Evolutionary conservation across 2,888 invertebrate species (phyloP).

Genomic region (Brachynemurus nebulosus): DNA sequence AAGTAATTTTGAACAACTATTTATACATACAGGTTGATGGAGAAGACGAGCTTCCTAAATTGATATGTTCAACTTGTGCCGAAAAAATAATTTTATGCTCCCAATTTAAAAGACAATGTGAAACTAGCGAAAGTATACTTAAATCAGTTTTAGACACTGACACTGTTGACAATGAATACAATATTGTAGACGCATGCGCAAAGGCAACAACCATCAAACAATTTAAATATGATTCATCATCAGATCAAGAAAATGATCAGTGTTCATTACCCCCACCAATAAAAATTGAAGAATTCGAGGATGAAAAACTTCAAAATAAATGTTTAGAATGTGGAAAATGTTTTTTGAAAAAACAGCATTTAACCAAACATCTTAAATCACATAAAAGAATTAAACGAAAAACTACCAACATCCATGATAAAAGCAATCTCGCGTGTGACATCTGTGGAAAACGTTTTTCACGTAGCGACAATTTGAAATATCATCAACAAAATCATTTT

Average conservation of each 20-base stretch:
- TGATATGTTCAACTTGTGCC: constrained; percentile 1
- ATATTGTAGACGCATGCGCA: too few relatives aligned
- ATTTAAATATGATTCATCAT: background rate
- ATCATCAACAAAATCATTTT: background rate
- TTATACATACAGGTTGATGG: background rate
- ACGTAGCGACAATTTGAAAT: background rate
- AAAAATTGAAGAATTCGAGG: background rate
- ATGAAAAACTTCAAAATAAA: too few relatives aligned
- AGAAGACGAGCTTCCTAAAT: constrained; percentile 1
- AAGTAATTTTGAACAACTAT: too few relatives aligned
- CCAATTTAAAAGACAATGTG: background rate
- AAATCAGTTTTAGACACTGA: background rate
- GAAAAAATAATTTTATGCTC: background rate
- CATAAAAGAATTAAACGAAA: background rate
- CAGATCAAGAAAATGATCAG: background rate
- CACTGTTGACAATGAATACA: background rate
- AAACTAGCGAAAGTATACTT: background rate
- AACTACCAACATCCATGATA: background rate
- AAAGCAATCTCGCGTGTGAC: background rate
- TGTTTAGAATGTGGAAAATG: too few relatives aligned
- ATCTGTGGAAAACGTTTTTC: background rate
- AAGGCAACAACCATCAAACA: too few relatives aligned
- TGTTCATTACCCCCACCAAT: background rate
- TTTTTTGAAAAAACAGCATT: background rate
- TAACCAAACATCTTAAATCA: too few relatives aligned